phyloP scores from a whole-genome alignment of 2,113 vertebrate genomes.

The Danio rerio region GRCz12tu NC_133182.1:65908501-65909000 shows the following conservation, averaged over 20 bases:
- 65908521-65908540: slow-evolving; percentile 67
- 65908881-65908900: no score
- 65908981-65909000: no score
- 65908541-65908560: slow-evolving; percentile 51
- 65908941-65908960: no score
- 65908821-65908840: no score
- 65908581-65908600: slow-evolving; percentile 65
- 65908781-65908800: neutral
- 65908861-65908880: no score
- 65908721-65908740: neutral
- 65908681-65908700: neutral
- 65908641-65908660: neutral
- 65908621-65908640: slow-evolving; percentile 44
- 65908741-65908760: neutral
- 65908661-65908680: neutral
- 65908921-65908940: no score
- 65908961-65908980: no score
- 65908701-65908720: neutral
- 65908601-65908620: slow-evolving; percentile 53
- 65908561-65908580: slow-evolving; percentile 64
- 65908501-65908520: slow-evolving; percentile 59
- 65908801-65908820: neutral
- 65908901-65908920: no score
- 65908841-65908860: no score
- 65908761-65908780: neutral